phyloP scores from a whole-genome alignment of 2,113 vertebrate genomes.

The Ageneiosus marmoratus region DNA sequence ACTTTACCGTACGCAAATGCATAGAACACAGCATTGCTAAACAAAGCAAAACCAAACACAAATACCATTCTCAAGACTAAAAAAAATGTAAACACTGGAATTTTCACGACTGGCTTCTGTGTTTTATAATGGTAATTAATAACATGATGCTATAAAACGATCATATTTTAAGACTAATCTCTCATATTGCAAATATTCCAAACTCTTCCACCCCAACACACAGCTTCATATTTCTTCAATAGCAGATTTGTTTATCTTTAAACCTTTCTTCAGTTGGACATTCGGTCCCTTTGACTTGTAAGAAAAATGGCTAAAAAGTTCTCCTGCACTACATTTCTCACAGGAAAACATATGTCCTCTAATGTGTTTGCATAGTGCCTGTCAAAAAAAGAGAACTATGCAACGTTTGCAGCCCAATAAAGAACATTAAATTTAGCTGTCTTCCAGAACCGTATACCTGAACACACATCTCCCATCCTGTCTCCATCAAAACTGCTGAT shows the following conservation, averaged over 20 bases:
- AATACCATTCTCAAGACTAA: background rate
- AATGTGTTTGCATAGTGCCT: background rate
- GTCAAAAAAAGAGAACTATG: background rate
- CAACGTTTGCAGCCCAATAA: background rate
- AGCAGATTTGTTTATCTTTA: background rate
- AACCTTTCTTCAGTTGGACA: background rate
- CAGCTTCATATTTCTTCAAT: background rate
- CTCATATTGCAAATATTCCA: background rate
- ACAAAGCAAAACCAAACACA: background rate
- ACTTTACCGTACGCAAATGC: no score
- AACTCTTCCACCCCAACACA: background rate
- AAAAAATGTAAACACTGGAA: background rate
- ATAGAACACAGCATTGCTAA: background rate
- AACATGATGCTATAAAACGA: no score
- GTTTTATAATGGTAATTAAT: background rate
- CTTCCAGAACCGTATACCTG: background rate
- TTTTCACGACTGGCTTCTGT: background rate
- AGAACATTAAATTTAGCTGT: background rate
- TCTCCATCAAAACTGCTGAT: background rate
- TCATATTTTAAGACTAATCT: background rate
- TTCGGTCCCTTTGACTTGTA: background rate
- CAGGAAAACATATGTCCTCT: background rate
- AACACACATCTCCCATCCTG: background rate
- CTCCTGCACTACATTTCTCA: background rate
- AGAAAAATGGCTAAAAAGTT: slow-evolving; percentile 15